Evolutionary conservation across 2,113 vertebrate genomes (phyloP).

Genomic region (Morone saxatilis): DNA sequence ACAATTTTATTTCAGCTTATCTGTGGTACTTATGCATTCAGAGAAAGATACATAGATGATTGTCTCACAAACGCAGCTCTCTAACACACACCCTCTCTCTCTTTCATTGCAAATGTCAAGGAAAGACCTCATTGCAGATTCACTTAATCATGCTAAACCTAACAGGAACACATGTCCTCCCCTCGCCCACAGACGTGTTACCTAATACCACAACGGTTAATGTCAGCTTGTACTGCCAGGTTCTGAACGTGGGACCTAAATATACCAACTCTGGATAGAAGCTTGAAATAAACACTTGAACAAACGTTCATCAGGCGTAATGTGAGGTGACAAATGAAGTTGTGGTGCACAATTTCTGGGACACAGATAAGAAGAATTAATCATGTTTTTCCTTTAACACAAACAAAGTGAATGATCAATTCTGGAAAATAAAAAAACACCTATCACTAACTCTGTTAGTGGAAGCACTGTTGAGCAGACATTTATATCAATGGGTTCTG

Average conservation of each 20-base stretch:
- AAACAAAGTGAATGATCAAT: not conserved
- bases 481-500: not conserved
- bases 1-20: not conserved
- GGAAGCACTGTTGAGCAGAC: not conserved
- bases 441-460: no score
- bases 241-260: slow-evolving; percentile 9
- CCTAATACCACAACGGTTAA: slow-evolving; percentile 50
- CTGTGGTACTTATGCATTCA: not conserved
- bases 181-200: slow-evolving; percentile 56
- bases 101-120: slow-evolving; percentile 65
- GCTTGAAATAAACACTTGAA: slow-evolving; percentile 24
- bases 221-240: slow-evolving; percentile 46
- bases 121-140: slow-evolving; percentile 43
- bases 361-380: not conserved
- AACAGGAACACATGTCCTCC: slow-evolving; percentile 41
- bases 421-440: not conserved
- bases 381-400: not conserved
- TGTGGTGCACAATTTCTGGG: not conserved
- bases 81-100: not conserved
- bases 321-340: slow-evolving; percentile 7
- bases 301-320: not conserved
- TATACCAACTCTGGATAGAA: slow-evolving; percentile 1
- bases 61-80: slow-evolving; percentile 22
- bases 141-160: slow-evolving; percentile 50
- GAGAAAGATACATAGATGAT: not conserved